Percentiles rank a stretch among this genome's conserved stretches.
phyloP scores from a whole-genome alignment of 2,888 invertebrate genomes.

The Hydropsyche betteni region DNA sequence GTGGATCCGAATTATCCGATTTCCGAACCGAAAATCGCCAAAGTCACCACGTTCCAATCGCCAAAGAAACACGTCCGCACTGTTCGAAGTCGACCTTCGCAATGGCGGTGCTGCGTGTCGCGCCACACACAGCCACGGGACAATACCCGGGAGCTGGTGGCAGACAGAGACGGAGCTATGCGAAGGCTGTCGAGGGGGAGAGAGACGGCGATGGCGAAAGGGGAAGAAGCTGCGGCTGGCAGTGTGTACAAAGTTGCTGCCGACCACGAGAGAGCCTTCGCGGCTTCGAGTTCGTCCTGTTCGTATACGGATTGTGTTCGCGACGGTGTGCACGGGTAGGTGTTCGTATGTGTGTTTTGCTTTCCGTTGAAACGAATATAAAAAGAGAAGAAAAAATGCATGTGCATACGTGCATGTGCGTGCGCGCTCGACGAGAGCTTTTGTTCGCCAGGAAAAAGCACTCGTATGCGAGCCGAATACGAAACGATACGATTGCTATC shows the following conservation, averaged over 20 bases:
- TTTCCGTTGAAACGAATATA: too few species aligned
- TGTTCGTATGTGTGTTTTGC: too few species aligned
- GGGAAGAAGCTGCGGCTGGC: slow-evolving; percentile 20
- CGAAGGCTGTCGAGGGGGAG: neutral
- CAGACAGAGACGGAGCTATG: neutral
- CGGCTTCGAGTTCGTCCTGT: too few species aligned
- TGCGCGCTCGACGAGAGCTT: neutral
- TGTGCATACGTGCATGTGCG: neutral
- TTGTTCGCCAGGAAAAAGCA: too few species aligned
- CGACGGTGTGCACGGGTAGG: too few species aligned
- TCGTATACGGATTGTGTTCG: too few species aligned
- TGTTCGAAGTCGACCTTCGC: slow-evolving; percentile 37
- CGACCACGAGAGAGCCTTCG: slow-evolving; percentile 16
- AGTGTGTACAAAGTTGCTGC: slow-evolving; percentile 19
- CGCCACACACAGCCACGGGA: slow-evolving; percentile 13
- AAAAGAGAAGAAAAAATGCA: neutral
- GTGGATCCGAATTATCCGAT: neutral
- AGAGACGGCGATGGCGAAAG: slow-evolving; percentile 1
- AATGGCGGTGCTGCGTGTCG: slow-evolving; percentile 30
- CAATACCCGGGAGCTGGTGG: slow-evolving; percentile 32
- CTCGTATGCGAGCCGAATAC: too few species aligned
- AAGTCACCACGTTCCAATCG: neutral
- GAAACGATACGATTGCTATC: too few species aligned
- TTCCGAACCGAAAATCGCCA: neutral
- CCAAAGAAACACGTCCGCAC: slow-evolving; percentile 34